These are phyloP conservation scores for Pachypanchax playfairii DNA, from an alignment of 2,113 vertebrate genomes.

Conservation along the genomic window DNA sequence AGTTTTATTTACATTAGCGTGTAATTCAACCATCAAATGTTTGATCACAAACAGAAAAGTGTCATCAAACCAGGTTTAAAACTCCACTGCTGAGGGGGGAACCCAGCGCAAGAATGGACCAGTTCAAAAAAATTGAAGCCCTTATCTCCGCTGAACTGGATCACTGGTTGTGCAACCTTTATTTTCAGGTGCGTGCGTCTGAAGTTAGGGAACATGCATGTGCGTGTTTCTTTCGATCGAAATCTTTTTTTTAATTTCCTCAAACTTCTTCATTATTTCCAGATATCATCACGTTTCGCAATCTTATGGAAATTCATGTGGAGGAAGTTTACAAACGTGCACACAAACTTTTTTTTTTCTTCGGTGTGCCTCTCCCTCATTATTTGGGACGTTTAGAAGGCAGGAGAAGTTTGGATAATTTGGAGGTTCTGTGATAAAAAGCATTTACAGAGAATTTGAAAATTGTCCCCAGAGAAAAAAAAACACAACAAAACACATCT, in stretches of 20 bases:
- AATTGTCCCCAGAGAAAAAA: slow-evolving; percentile 77
- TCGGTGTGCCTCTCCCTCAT: slow-evolving; percentile 4
- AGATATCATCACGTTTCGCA: slow-evolving; percentile 4
- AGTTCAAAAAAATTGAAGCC: slow-evolving; percentile 86
- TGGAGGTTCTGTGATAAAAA: slow-evolving; percentile 64
- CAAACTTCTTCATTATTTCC: slow-evolving; percentile 13
- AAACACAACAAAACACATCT: slow-evolving; percentile 75
- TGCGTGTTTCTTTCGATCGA: slow-evolving; percentile 3
- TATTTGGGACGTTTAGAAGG: slow-evolving; percentile 33
- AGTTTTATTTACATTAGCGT: neutral
- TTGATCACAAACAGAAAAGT: slow-evolving; percentile 6
- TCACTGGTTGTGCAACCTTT: slow-evolving; percentile 93
- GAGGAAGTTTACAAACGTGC: neutral
- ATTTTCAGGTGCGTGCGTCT: slow-evolving; percentile 88
- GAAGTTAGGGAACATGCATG: slow-evolving; percentile 1
- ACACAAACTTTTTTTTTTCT: neutral
- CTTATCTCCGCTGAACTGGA: slow-evolving; percentile 88
- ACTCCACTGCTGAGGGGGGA: slow-evolving; percentile 86
- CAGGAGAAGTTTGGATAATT: slow-evolving; percentile 43
- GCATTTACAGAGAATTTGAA: slow-evolving; percentile 65
- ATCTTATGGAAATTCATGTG: slow-evolving; percentile 48
- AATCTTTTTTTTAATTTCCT: neutral
- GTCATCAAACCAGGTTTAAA: slow-evolving; percentile 79
- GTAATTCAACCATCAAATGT: neutral
- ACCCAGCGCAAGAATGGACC: slow-evolving; percentile 77